phyloP scores from a whole-genome alignment of 2,888 invertebrate genomes.

The Agonopterix heracliana region DNA sequence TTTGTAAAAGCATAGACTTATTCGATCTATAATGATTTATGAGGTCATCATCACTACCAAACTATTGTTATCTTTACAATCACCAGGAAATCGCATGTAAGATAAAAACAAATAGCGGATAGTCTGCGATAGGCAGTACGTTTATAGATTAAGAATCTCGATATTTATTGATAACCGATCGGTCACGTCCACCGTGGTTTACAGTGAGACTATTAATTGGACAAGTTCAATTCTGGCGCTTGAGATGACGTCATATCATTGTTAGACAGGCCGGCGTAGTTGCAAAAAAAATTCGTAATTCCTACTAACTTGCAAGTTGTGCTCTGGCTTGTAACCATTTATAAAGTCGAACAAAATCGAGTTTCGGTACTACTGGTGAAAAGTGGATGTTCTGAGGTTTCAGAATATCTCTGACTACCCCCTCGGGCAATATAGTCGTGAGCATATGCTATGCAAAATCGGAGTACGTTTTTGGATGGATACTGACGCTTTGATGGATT shows the following conservation, averaged over 20 bases:
- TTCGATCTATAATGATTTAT: no score
- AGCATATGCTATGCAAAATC: no score
- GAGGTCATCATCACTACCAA: no score
- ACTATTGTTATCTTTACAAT: background rate
- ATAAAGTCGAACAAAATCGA: no score
- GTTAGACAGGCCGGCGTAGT: conserved; percentile 11
- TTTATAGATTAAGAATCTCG: conserved; percentile 51
- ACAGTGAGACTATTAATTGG: conserved; percentile 48
- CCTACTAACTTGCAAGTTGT: background rate
- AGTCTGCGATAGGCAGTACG: conserved; percentile 61
- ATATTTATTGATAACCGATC: conserved; percentile 60
- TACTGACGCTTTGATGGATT: no score
- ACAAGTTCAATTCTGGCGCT: conserved; percentile 50
- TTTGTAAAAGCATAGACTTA: no score
- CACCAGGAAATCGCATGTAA: background rate
- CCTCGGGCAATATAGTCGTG: no score
- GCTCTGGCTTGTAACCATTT: background rate
- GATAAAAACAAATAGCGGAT: conserved; percentile 2
- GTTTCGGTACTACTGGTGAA: no score
- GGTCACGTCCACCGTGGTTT: conserved; percentile 49
- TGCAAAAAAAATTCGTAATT: conserved; percentile 10
- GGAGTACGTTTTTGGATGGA: no score
- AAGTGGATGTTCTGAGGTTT: no score
- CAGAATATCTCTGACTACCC: no score
- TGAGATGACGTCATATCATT: conserved; percentile 37